Conservation (phyloP, 2,888 invertebrate genomes). For the Diarsia mendica region DNA sequence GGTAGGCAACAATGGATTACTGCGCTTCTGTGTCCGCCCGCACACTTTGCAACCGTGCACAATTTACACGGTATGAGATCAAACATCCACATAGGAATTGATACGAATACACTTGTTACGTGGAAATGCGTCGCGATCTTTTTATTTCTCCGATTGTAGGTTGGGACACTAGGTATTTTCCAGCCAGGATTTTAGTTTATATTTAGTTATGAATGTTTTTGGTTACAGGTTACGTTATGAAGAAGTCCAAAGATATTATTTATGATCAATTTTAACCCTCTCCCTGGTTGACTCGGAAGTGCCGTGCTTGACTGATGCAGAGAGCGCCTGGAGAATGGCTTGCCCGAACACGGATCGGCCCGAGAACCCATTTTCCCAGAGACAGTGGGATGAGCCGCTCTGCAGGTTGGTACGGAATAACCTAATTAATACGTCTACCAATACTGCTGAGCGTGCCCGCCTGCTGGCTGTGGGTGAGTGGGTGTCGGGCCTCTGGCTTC, state of each 20-base stretch:
- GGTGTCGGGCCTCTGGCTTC: too few relatives aligned
- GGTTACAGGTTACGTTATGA: not conserved
- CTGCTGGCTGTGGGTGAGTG: too few relatives aligned
- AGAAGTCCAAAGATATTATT: not conserved
- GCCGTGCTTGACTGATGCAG: too few relatives aligned
- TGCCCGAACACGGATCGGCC: too few relatives aligned
- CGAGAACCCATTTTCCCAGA: too few relatives aligned
- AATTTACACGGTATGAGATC: constrained; percentile 72
- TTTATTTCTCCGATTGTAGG: constrained; percentile 33
- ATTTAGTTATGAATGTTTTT: not conserved
- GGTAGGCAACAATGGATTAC: constrained; percentile 78
- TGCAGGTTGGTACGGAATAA: too few relatives aligned
- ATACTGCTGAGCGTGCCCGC: too few relatives aligned
- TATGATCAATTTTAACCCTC: too few relatives aligned
- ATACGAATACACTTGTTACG: constrained; percentile 50
- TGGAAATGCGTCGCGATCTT: constrained; percentile 27
- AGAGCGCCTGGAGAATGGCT: too few relatives aligned
- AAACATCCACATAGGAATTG: constrained; percentile 67
- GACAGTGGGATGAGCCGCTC: too few relatives aligned
- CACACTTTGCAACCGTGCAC: constrained; percentile 68
- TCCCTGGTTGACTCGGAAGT: too few relatives aligned
- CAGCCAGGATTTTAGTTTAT: not conserved
- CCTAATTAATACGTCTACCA: too few relatives aligned
- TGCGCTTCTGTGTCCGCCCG: constrained; percentile 66
- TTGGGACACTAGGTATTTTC: not conserved